Base-by-base conservation (phyloP, 1,140 invertebrate genomes). In the Drosophila lini region DNA sequence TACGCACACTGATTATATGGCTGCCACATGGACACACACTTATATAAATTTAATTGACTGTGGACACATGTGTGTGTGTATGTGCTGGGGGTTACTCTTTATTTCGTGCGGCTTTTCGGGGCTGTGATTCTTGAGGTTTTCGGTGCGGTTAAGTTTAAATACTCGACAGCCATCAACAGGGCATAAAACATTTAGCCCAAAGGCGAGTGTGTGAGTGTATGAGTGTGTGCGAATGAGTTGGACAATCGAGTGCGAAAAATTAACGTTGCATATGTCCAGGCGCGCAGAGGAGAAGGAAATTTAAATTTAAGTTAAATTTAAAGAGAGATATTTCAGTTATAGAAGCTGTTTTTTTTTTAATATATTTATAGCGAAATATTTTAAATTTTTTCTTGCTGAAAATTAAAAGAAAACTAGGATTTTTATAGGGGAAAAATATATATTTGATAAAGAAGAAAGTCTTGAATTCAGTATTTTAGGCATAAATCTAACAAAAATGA, bases 131-230 rank as follows among this genome's bases (percentile, higher is more conserved):
- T 81, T 88, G 84, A 80, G 84, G 84, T 84, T 84, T 69, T 64
- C 77, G 78, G 61, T 88, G 85, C 64, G 84, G 84, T 88, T 88
- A 80, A 89, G 77, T 89, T 88, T 88, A 89, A 88, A 88, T 88
- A 88, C 84, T 89, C 84, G 80, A 82, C 80, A 78, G 83, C 53
- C 84, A 88, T 88, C 84, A 88, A 88, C 84, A 88, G 84, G 80
- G 84, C 80, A 88, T 88, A 88, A 88, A 88, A 89, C 84, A 88
- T 88, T 88, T 88, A 88, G 78, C 84, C 74, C 63, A 59, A 63
- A 80, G 65, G 73, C 65, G 19, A n/a, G 55, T 60, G 34, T 25
- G 19, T 68, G 40, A 41, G 44, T 25, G 19, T 25, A 25, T 28
- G 44, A 47, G 44, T 25, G 32, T 63, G 56, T 55, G 60, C 22